Evolutionary conservation across 2,113 vertebrate species (phyloP).

Genomic region (Notothenia rossii): DNA sequence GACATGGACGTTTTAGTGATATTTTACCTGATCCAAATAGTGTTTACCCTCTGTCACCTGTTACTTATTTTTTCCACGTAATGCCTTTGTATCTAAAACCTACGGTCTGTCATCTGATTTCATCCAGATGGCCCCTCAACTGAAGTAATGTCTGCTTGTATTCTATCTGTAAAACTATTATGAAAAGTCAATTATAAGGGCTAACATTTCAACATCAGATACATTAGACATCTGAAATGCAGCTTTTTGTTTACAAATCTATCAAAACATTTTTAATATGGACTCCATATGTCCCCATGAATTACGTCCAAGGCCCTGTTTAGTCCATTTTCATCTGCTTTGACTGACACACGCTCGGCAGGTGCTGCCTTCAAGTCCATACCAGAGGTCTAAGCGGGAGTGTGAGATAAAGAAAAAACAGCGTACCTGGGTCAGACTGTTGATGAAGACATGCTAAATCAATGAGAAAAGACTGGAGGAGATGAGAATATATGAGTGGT

Average conservation of each 20-base stretch:
- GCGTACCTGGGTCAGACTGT: slow-evolving; percentile 67
- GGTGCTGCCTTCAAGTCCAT: slow-evolving; percentile 47
- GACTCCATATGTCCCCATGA: slow-evolving; percentile 24
- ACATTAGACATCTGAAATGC: background rate
- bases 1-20: slow-evolving; percentile 50
- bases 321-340: slow-evolving; percentile 31
- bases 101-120: background rate
- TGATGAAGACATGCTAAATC: slow-evolving; percentile 81
- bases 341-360: slow-evolving; percentile 64
- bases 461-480: slow-evolving; percentile 79
- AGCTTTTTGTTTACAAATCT: slow-evolving; percentile 31
- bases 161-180: slow-evolving; percentile 47
- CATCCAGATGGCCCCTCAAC: slow-evolving; percentile 5
- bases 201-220: slow-evolving; percentile 6
- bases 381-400: slow-evolving; percentile 60
- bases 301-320: slow-evolving; percentile 29
- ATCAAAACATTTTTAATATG: slow-evolving; percentile 23
- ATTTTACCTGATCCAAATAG: slow-evolving; percentile 34
- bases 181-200: slow-evolving; percentile 40
- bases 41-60: slow-evolving; percentile 2
- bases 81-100: slow-evolving; percentile 10
- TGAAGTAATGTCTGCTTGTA: slow-evolving; percentile 48
- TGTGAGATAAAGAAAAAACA: slow-evolving; percentile 60
- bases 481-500: slow-evolving; percentile 75
- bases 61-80: background rate